Percentiles rank a stretch among this genome's conserved stretches.
phyloP scores from a whole-genome alignment of 2,888 invertebrate genomes.

The Conops quadrifasciatus region DNA sequence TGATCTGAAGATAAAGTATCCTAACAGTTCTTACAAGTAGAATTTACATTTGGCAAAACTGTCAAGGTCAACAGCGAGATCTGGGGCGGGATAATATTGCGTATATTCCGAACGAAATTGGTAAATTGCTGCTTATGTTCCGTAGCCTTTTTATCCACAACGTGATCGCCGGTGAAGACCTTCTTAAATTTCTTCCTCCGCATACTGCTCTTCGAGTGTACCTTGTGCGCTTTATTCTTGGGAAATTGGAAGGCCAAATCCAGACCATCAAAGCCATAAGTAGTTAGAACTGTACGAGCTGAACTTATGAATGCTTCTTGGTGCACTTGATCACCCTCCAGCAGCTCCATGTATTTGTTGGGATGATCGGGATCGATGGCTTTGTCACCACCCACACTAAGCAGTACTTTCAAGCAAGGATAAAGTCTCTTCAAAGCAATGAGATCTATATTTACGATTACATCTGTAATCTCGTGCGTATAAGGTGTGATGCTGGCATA shows the following conservation, averaged over 20 bases:
- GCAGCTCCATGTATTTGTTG: constrained; percentile 76
- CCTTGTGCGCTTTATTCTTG: constrained; percentile 78
- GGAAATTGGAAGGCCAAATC: constrained; percentile 90
- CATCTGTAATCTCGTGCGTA: constrained; percentile 73
- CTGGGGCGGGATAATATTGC: constrained; percentile 74
- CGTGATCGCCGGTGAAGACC: constrained; percentile 74
- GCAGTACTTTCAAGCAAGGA: constrained; percentile 73
- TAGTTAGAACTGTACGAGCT: constrained; percentile 74
- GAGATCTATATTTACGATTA: constrained; percentile 77
- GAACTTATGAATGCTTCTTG: constrained; percentile 80
- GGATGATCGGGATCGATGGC: constrained; percentile 72
- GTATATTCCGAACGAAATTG: constrained; percentile 77
- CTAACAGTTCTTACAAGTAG: constrained; percentile 69
- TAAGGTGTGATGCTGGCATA: constrained; percentile 78
- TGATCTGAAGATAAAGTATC: not conserved
- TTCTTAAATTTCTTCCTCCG: constrained; percentile 81
- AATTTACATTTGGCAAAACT: constrained; percentile 82
- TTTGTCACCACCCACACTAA: constrained; percentile 80
- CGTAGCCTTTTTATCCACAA: constrained; percentile 77
- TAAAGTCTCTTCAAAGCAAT: constrained; percentile 72
- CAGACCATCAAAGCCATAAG: constrained; percentile 85
- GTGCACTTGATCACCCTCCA: constrained; percentile 76
- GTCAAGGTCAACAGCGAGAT: constrained; percentile 73
- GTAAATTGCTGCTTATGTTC: constrained; percentile 84
- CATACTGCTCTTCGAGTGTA: constrained; percentile 70